Percentiles rank a stretch among this genome's conserved stretches.
Evolutionary conservation across 2,888 invertebrate genomes (phyloP).

Genomic region (Cremastobaeus sp.): DNA sequence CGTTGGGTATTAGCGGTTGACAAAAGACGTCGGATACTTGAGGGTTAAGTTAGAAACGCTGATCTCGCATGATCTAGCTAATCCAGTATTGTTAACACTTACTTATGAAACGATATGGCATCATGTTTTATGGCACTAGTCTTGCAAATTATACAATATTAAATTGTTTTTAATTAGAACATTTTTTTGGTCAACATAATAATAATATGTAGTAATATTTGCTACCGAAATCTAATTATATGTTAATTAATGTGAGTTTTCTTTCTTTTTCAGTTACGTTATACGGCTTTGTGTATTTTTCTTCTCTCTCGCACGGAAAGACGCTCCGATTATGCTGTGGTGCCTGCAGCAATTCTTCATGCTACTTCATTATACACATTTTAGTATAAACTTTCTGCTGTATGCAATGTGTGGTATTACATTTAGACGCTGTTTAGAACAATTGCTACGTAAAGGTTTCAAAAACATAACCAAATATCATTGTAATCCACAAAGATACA

Average conservation of each 20-base stretch:
- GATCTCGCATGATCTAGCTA: no score
- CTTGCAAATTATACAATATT: background rate
- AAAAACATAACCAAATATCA: constrained; percentile 77
- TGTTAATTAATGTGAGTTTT: constrained; percentile 1
- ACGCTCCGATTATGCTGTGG: constrained; percentile 78
- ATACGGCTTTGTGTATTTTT: constrained; percentile 80
- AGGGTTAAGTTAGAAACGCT: no score
- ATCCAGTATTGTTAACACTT: no score
- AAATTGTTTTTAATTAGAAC: constrained; percentile 2
- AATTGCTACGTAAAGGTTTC: constrained; percentile 79
- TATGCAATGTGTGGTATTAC: constrained; percentile 83
- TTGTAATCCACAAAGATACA: constrained; percentile 72
- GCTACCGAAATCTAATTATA: background rate
- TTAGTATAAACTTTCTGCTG: constrained; percentile 82
- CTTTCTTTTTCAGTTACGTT: constrained; percentile 79
- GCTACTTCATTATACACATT: constrained; percentile 83
- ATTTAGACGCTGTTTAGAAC: constrained; percentile 80
- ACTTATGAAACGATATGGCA: no score
- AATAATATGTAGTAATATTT: no score
- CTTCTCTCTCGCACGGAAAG: constrained; percentile 78
- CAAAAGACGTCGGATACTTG: no score
- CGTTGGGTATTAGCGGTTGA: no score
- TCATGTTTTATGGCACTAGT: no score
- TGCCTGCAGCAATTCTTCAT: constrained; percentile 82
- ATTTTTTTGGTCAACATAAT: no score